Conservation (phyloP, 2,113 vertebrate genomes). For the Rhinolophus sinicus region DNA sequence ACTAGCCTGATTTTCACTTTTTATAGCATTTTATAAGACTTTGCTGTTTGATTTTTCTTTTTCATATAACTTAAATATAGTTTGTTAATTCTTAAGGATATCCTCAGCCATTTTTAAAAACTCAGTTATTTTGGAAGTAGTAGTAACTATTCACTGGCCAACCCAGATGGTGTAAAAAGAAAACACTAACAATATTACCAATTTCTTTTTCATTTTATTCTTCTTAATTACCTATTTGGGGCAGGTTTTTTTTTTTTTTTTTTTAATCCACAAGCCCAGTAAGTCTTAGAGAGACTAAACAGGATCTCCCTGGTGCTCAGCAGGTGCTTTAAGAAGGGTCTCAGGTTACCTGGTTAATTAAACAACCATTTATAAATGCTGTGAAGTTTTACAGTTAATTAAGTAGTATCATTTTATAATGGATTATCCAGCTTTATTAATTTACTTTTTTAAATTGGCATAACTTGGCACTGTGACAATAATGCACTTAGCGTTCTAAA, state of each 20-base stretch:
- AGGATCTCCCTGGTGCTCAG: slow-evolving; percentile 53
- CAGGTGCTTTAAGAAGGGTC: slow-evolving; percentile 55
- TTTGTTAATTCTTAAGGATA: slow-evolving; percentile 22
- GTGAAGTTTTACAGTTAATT: slow-evolving; percentile 76
- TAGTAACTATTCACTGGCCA: background rate
- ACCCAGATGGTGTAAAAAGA: background rate
- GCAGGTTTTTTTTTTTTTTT: background rate
- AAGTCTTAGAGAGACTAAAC: slow-evolving; percentile 61
- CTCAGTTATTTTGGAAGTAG: background rate
- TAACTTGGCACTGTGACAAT: slow-evolving; percentile 70
- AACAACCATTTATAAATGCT: slow-evolving; percentile 71
- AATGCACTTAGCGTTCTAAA: slow-evolving; percentile 80
- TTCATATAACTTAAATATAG: background rate
- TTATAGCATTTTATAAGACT: background rate
- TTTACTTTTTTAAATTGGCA: slow-evolving; percentile 72
- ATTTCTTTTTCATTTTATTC: background rate
- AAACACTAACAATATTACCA: background rate
- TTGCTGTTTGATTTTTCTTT: slow-evolving; percentile 31
- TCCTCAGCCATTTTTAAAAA: slow-evolving; percentile 29
- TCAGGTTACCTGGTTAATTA: slow-evolving; percentile 76
- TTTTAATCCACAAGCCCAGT: background rate
- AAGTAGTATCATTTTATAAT: slow-evolving; percentile 76
- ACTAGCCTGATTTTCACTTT: slow-evolving; percentile 8
- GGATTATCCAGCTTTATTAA: slow-evolving; percentile 73
- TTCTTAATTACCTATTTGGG: background rate